Conservation (phyloP, 1,140 invertebrate species). For the Dendrolimus kikuchii region DNA sequence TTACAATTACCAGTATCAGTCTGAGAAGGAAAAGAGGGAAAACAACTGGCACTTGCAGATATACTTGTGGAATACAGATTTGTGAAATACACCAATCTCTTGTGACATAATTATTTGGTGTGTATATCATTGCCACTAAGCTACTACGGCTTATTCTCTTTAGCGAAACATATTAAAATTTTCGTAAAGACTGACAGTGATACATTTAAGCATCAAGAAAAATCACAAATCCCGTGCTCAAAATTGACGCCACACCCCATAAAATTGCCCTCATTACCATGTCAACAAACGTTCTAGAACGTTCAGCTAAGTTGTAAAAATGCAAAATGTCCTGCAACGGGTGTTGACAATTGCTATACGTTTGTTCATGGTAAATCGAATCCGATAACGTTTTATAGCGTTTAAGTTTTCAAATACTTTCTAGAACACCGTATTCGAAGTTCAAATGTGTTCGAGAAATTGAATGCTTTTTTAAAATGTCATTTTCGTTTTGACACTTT, state of each 20-base stretch:
- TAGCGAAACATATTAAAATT: too few species aligned
- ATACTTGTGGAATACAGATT: too few species aligned
- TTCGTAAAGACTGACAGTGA: too few species aligned
- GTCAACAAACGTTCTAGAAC: constrained; percentile 23
- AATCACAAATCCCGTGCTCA: neutral
- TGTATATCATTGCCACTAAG: neutral
- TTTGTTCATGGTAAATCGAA: constrained; percentile 26
- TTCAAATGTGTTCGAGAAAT: constrained; percentile 16
- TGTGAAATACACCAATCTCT: too few species aligned
- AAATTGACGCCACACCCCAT: constrained; percentile 15
- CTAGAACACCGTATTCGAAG: constrained; percentile 23
- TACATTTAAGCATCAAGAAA: too few species aligned
- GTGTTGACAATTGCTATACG: constrained; percentile 31
- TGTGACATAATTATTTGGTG: neutral
- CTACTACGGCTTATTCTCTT: too few species aligned
- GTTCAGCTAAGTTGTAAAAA: constrained; percentile 20
- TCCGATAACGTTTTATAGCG: constrained; percentile 37
- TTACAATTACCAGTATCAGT: too few species aligned
- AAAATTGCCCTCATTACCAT: constrained; percentile 23
- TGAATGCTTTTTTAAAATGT: constrained; percentile 7
- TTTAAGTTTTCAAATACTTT: constrained; percentile 23
- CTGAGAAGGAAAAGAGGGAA: too few species aligned
- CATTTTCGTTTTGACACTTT: constrained; percentile 7
- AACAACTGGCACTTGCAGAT: too few species aligned
- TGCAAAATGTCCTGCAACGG: constrained; percentile 23